Evolutionary conservation across 2,888 invertebrate genomes (phyloP).

Genomic region (Acleris cristana): DNA sequence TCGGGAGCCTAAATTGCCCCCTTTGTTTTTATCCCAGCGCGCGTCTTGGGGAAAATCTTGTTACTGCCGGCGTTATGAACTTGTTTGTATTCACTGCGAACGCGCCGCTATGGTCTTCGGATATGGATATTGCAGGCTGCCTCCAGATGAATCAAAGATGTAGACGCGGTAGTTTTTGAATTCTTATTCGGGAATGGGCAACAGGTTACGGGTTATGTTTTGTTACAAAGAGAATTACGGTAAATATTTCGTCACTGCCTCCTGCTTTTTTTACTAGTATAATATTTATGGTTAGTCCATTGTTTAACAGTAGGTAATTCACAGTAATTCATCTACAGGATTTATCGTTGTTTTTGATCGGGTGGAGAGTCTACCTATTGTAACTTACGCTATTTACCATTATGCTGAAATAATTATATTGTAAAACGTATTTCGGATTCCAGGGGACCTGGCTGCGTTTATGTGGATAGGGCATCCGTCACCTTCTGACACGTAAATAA

Average conservation of each 20-base stretch:
- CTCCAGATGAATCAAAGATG: conserved; percentile 27
- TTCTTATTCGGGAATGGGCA: conserved; percentile 25
- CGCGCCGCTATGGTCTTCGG: conserved; percentile 37
- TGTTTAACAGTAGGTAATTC: too few species aligned
- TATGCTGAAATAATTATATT: too few species aligned
- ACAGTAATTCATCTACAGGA: too few species aligned
- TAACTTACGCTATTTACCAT: too few species aligned
- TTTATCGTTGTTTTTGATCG: too few species aligned
- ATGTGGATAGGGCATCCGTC: too few species aligned
- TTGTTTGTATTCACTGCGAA: conserved; percentile 59
- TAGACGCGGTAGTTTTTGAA: conserved; percentile 23
- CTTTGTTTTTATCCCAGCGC: conserved; percentile 64
- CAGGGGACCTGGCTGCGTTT: too few species aligned
- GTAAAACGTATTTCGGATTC: too few species aligned
- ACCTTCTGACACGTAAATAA: too few species aligned
- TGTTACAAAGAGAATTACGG: not conserved
- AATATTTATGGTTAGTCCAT: too few species aligned
- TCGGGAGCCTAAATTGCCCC: conserved; percentile 62
- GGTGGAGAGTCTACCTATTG: too few species aligned
- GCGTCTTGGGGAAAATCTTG: conserved; percentile 60
- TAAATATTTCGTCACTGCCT: not conserved
- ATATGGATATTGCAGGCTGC: conserved; percentile 36
- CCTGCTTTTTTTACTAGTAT: too few species aligned
- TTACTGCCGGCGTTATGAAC: conserved; percentile 57
- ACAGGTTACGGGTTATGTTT: conserved; percentile 26